A percentile compares a stretch with the other conserved stretches of the same genome.
Evolutionary conservation across 2,797 vertebrate species (phyloP).

Genomic region (Crypturellus tataupa): DNA sequence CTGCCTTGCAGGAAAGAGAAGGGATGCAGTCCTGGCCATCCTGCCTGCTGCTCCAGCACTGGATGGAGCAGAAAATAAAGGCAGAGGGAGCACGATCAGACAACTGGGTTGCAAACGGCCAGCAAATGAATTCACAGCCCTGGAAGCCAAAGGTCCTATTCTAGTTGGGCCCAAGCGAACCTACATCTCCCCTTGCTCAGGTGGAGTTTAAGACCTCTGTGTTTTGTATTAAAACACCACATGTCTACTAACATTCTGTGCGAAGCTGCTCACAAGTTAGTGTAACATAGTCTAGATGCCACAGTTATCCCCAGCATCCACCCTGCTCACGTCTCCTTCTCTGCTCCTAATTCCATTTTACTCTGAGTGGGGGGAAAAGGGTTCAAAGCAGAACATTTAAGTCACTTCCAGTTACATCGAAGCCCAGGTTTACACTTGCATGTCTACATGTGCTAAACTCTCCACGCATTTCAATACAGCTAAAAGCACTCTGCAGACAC

Average conservation of each 20-base stretch:
- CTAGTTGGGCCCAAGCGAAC: not conserved
- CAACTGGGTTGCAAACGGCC: not conserved
- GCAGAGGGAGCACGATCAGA: accelerated
- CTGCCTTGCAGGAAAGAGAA: not conserved
- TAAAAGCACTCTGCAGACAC: constrained; percentile 56
- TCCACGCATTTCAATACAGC: not conserved
- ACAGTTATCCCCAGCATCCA: not conserved
- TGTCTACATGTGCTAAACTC: not conserved
- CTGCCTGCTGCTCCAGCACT: not conserved
- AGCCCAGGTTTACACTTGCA: not conserved
- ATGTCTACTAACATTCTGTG: not conserved
- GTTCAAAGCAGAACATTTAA: not conserved
- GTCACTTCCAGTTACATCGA: constrained; percentile 11
- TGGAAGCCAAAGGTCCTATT: not conserved
- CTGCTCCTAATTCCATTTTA: not conserved
- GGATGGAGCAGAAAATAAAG: not conserved
- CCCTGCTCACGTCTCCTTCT: not conserved
- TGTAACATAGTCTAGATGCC: not conserved
- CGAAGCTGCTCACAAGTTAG: not conserved
- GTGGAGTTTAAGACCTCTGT: not conserved
- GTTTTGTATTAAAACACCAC: not conserved
- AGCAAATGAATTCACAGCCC: not conserved
- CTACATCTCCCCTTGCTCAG: not conserved
- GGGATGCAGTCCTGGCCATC: not conserved
- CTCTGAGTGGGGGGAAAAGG: not conserved